phyloP scores from a whole-genome alignment of 2,888 invertebrate species.

The Meteorus cinctellus region DNA sequence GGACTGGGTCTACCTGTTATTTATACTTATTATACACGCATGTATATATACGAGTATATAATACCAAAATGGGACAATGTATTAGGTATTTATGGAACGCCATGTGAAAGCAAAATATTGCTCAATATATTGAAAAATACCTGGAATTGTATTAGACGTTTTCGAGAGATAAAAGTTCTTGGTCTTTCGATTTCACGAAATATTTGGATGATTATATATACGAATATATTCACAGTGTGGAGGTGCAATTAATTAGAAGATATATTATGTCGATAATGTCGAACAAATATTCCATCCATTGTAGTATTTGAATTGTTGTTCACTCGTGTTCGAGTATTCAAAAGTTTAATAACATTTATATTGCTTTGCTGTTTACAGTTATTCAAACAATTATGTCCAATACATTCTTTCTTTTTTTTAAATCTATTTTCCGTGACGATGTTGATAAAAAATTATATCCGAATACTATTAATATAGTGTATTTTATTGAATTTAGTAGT shows the following conservation, averaged over 20 bases:
- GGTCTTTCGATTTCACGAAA: too few species aligned
- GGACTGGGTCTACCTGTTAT: background rate
- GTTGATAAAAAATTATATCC: background rate
- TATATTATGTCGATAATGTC: too few species aligned
- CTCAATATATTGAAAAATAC: background rate
- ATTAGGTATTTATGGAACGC: background rate
- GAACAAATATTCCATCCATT: too few species aligned
- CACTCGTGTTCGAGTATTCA: too few species aligned
- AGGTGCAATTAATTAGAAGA: background rate
- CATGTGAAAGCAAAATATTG: background rate
- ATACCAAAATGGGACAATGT: background rate
- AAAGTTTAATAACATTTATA: too few species aligned
- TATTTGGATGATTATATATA: too few species aligned
- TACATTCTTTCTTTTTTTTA: background rate
- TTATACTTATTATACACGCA: background rate
- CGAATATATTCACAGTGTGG: too few species aligned
- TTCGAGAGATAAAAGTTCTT: too few species aligned
- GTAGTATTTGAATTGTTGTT: too few species aligned
- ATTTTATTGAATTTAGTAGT: slow-evolving; percentile 13
- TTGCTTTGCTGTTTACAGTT: too few species aligned
- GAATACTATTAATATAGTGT: background rate
- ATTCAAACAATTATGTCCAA: too few species aligned
- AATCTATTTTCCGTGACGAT: background rate
- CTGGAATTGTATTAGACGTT: background rate
- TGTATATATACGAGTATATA: background rate